Percentiles rank a stretch among this genome's conserved stretches.
Conservation (phyloP, 2,113 vertebrate species). For the Plecotus auritus region DNA sequence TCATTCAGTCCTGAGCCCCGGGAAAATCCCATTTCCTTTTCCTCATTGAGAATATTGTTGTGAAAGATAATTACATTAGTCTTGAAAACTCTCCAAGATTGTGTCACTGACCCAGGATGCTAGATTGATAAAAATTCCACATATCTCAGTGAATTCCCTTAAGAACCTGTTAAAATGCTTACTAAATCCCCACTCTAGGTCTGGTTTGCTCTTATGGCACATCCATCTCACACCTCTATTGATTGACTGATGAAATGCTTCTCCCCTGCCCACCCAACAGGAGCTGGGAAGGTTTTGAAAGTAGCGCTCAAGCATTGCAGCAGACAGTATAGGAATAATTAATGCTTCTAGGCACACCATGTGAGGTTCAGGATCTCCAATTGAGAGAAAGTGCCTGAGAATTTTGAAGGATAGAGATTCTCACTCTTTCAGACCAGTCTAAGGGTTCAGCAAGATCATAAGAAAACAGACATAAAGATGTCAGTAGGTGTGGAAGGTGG, state of each 20-base stretch:
- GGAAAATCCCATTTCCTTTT: slow-evolving; percentile 43
- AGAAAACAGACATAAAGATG: neutral
- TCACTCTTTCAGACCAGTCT: neutral
- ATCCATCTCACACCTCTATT: neutral
- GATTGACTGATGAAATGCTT: neutral
- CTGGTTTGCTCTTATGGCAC: rapidly evolving
- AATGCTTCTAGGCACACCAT: neutral
- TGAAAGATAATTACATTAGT: slow-evolving; percentile 11
- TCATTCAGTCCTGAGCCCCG: neutral
- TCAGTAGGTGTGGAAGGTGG: neutral
- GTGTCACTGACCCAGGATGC: neutral
- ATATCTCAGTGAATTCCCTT: neutral
- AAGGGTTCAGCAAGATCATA: neutral
- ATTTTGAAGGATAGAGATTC: neutral
- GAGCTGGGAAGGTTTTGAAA: neutral
- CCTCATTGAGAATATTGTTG: neutral
- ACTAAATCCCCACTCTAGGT: neutral
- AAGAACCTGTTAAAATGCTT: neutral
- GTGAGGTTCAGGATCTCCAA: neutral
- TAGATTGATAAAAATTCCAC: neutral
- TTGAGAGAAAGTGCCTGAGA: neutral
- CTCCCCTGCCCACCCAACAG: rapidly evolving
- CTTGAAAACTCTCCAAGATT: slow-evolving; percentile 18
- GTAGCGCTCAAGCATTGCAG: neutral
- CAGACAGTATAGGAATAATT: neutral